Conservation (phyloP, 2,888 invertebrate species). For the Lepeophtheirus nordmannii region DNA sequence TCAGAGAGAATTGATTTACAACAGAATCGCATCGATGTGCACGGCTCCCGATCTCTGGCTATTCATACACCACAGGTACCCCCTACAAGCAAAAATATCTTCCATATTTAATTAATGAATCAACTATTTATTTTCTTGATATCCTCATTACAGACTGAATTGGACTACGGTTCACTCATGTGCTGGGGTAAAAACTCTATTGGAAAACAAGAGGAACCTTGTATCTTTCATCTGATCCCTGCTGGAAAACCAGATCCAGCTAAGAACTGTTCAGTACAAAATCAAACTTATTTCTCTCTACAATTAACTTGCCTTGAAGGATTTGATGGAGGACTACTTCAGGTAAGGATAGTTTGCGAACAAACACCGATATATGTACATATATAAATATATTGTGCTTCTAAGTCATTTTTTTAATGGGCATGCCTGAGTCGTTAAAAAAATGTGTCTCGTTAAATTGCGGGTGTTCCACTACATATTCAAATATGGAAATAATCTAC, state of each 20-base stretch:
- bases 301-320: slow-evolving; percentile 16
- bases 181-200: slow-evolving; percentile 24
- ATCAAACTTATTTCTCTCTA: slow-evolving; percentile 19
- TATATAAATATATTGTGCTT: too few relatives aligned
- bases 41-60: slow-evolving; percentile 12
- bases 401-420: too few relatives aligned
- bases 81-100: too few relatives aligned
- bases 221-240: slow-evolving; percentile 24
- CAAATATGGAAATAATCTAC: too few relatives aligned
- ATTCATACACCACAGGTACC: slow-evolving; percentile 20
- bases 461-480: too few relatives aligned
- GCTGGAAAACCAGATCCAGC: slow-evolving; percentile 23
- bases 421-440: too few relatives aligned
- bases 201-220: slow-evolving; percentile 17
- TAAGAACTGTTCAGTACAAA: slow-evolving; percentile 18
- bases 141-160: slow-evolving; percentile 23
- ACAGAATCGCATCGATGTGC: slow-evolving; percentile 12
- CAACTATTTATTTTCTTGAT: too few relatives aligned
- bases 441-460: too few relatives aligned
- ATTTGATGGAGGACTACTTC: slow-evolving; percentile 20
- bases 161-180: slow-evolving; percentile 22
- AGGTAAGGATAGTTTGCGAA: background rate
- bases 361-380: background rate
- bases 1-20: slow-evolving; percentile 21
- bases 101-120: too few relatives aligned